Evolutionary conservation across 2,888 invertebrate species (phyloP).

Genomic region (Sabellastarte sp.): DNA sequence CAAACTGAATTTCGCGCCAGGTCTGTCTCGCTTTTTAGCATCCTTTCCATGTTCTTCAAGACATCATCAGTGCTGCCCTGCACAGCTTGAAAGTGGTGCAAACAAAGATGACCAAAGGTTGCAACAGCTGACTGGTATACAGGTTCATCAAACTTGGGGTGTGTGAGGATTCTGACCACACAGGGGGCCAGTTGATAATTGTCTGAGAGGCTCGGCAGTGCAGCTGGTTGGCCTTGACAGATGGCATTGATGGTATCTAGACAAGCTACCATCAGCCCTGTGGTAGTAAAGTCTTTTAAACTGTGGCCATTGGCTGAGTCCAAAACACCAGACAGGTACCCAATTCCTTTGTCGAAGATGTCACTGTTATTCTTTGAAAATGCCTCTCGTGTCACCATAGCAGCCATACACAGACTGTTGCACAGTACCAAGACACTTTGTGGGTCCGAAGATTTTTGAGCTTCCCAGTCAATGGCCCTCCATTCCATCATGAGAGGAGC

Average conservation of each 20-base stretch:
- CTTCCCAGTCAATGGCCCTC: constrained; percentile 10
- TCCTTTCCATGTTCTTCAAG: background rate
- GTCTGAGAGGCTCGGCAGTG: background rate
- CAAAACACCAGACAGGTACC: constrained; percentile 5
- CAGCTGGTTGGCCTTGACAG: constrained; percentile 24
- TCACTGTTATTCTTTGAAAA: constrained; percentile 16
- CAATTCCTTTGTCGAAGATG: constrained; percentile 16
- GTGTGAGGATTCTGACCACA: constrained; percentile 12
- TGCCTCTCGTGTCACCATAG: constrained; percentile 9
- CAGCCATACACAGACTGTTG: constrained; percentile 21
- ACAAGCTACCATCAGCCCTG: constrained; percentile 10
- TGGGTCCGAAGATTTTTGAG: background rate
- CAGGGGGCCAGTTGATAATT: constrained; percentile 11
- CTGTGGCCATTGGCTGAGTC: background rate
- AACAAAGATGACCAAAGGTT: constrained; percentile 19
- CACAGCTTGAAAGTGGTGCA: too few relatives aligned
- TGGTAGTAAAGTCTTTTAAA: background rate
- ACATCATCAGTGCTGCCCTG: constrained; percentile 3
- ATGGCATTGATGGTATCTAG: constrained; percentile 23
- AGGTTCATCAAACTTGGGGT: constrained; percentile 8
- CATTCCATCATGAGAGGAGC: constrained; percentile 22
- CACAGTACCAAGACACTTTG: constrained; percentile 19
- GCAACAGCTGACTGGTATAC: constrained; percentile 24
- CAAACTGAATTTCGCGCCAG: constrained; percentile 19
- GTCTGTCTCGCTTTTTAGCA: constrained; percentile 3